Conservation (phyloP, 2,888 invertebrate genomes). For the Esperia sulphurella region DNA sequence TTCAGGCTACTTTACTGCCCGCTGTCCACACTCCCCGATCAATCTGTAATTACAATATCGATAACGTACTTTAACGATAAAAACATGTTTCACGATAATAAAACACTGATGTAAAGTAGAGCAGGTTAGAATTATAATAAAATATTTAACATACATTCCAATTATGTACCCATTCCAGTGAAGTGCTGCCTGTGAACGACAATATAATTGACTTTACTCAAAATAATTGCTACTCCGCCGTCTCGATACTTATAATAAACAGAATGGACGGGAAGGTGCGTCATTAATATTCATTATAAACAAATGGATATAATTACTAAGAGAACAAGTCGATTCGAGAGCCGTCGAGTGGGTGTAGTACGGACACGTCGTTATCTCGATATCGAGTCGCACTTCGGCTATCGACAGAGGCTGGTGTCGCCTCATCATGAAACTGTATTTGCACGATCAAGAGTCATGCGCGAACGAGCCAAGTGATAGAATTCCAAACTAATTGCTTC, state of each 20-base stretch:
- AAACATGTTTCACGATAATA: conserved; percentile 16
- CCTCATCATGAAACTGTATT: conserved; percentile 65
- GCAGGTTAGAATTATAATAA: conserved; percentile 27
- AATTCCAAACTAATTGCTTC: background rate
- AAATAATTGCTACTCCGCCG: conserved; percentile 59
- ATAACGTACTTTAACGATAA: conserved; percentile 6
- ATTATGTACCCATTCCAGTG: conserved; percentile 38
- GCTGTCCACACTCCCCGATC: conserved; percentile 28
- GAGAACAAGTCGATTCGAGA: conserved; percentile 64
- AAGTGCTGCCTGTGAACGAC: conserved; percentile 41
- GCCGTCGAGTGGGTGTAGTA: conserved; percentile 56
- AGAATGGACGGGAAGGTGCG: conserved; percentile 49
- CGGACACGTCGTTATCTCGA: conserved; percentile 65
- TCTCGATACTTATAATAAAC: conserved; percentile 56
- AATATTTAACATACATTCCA: conserved; percentile 37
- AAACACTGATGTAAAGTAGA: conserved; percentile 29
- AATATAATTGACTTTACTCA: conserved; percentile 57
- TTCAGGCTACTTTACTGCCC: conserved; percentile 38
- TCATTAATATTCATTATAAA: conserved; percentile 73
- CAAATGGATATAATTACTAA: conserved; percentile 74
- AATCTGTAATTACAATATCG: conserved; percentile 3
- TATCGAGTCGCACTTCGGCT: conserved; percentile 38
- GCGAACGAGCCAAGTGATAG: conserved; percentile 27
- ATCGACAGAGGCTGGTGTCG: conserved; percentile 29
- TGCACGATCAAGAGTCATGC: conserved; percentile 49